phyloP scores from a whole-genome alignment of 30 jellyfish, hydroid and myxozoan species.

The Kudoa iwatai region DNA sequence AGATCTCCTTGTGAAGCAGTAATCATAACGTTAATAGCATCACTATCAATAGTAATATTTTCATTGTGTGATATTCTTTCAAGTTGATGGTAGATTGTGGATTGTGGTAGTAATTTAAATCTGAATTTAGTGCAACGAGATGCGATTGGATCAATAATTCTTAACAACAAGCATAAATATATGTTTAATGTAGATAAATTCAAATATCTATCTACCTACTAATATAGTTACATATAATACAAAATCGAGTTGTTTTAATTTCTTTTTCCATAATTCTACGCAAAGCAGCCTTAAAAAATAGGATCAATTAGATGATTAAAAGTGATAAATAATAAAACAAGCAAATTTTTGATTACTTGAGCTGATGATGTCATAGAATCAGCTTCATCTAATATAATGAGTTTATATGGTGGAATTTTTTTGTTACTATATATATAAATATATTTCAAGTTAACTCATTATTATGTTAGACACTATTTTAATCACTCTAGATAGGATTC shows the following conservation, averaged over 20 bases:
- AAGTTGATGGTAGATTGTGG: conserved; percentile 11
- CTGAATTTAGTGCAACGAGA: conserved; percentile 69
- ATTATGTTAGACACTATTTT: too few relatives aligned
- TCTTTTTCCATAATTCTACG: conserved; percentile 70
- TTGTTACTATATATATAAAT: conserved; percentile 57
- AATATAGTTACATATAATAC: conserved; percentile 63
- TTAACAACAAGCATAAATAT: too few relatives aligned
- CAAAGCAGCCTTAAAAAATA: conserved; percentile 31
- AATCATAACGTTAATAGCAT: too few relatives aligned
- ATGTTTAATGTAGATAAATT: too few relatives aligned
- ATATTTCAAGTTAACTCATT: too few relatives aligned
- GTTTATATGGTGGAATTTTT: conserved; percentile 65
- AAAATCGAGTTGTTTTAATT: conserved; percentile 57
- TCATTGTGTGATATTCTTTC: conserved; percentile 12
- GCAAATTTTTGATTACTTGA: too few relatives aligned
- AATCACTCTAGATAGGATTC: conserved; percentile 27
- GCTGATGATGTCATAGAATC: conserved; percentile 84
- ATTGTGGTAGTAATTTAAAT: conserved; percentile 24
- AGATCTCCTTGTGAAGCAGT: too few relatives aligned
- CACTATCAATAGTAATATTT: conserved; percentile 6
- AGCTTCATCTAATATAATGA: conserved; percentile 74
- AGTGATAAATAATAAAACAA: too few relatives aligned
- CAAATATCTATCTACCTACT: conserved; percentile 22
- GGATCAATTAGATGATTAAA: too few relatives aligned
- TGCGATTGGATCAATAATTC: conserved; percentile 65